phyloP scores from a whole-genome alignment of 2,113 vertebrate species.

The Indri indri region DNA sequence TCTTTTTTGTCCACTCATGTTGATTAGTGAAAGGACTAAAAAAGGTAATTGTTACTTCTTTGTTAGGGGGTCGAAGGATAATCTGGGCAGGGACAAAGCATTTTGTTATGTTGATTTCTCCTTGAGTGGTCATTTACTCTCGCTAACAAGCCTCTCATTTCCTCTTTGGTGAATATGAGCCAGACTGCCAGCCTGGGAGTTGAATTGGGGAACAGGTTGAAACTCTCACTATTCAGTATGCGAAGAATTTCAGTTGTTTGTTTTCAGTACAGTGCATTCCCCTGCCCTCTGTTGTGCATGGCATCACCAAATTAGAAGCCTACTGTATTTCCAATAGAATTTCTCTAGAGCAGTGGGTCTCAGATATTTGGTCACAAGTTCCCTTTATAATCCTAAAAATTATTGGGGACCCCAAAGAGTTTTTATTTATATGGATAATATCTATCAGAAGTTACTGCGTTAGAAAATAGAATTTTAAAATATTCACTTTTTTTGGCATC shows the following conservation, averaged over 20 bases:
- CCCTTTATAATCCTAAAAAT: not conserved
- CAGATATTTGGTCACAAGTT: not conserved
- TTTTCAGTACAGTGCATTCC: not conserved
- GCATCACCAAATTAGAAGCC: not conserved
- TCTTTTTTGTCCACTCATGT: no score
- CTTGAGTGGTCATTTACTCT: not conserved
- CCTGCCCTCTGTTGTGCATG: not conserved
- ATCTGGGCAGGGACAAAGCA: no score
- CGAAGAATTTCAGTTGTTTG: not conserved
- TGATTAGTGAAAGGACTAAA: no score
- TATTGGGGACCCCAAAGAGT: not conserved
- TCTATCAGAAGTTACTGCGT: not conserved
- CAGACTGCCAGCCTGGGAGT: not conserved
- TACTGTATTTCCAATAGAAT: not conserved
- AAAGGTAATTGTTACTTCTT: no score
- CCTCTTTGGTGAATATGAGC: not conserved
- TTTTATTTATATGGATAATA: not conserved
- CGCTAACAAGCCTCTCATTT: not conserved
- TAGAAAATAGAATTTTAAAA: not conserved
- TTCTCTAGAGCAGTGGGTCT: not conserved
- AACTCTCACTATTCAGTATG: not conserved
- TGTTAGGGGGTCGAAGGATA: no score
- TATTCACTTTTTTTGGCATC: not conserved
- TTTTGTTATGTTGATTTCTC: no score
- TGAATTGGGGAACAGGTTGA: not conserved